Percentiles rank a stretch among this genome's conserved stretches.
These are phyloP conservation scores for Portevinia maculata DNA, from an alignment of 2,888 invertebrate species.

Conservation along the genomic window DNA sequence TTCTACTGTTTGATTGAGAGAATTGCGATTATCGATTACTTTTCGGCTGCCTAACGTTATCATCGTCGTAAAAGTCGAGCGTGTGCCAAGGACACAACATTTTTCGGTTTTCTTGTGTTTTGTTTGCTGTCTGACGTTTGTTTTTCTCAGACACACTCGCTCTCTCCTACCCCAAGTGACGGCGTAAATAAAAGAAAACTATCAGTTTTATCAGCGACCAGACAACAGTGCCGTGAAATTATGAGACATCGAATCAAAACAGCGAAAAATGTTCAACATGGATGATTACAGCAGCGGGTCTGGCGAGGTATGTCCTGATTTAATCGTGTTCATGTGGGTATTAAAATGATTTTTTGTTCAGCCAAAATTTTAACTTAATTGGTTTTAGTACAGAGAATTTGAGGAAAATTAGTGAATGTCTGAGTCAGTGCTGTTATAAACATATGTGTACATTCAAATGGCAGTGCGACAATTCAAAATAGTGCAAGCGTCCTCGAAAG, in stretches of 20 bases:
- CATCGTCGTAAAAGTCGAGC: slow-evolving; percentile 31
- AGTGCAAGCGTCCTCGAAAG: slow-evolving; percentile 8
- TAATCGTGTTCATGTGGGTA: too few relatives aligned
- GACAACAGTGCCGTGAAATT: slow-evolving; percentile 45
- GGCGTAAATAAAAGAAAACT: slow-evolving; percentile 41
- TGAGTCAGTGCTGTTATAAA: slow-evolving; percentile 8
- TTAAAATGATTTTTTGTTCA: too few relatives aligned
- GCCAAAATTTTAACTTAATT: slow-evolving; percentile 49
- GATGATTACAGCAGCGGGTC: slow-evolving; percentile 52
- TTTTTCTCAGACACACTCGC: background rate
- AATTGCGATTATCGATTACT: slow-evolving; percentile 57
- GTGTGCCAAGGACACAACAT: slow-evolving; percentile 35
- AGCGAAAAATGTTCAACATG: slow-evolving; percentile 64
- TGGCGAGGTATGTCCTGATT: slow-evolving; percentile 63
- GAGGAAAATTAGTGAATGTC: background rate
- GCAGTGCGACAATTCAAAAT: slow-evolving; percentile 12
- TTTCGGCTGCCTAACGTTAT: slow-evolving; percentile 30
- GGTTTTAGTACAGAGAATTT: slow-evolving; percentile 10
- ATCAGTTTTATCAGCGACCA: slow-evolving; percentile 46
- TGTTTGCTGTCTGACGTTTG: background rate
- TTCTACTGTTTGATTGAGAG: slow-evolving; percentile 36
- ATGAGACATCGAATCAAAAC: slow-evolving; percentile 44
- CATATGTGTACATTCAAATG: slow-evolving; percentile 15
- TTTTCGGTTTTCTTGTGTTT: background rate
- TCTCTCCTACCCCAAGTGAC: background rate